Percentiles rank a stretch among this genome's conserved stretches.
phyloP scores from a whole-genome alignment of 2,797 vertebrate species.

The Typhlichthys subterraneus region DNA sequence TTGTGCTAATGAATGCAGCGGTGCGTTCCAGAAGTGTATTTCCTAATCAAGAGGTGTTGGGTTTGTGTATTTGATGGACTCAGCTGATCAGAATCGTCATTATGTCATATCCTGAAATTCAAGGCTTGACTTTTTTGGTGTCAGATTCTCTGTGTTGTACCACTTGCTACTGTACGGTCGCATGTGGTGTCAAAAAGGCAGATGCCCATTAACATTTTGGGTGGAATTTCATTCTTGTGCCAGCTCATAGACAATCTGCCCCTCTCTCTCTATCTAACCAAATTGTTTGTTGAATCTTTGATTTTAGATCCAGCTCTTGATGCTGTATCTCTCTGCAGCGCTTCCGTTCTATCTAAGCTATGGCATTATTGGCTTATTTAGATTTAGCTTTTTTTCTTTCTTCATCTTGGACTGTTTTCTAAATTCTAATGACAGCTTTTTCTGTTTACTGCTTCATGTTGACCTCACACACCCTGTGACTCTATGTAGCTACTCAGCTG shows the following conservation, averaged over 20 bases:
- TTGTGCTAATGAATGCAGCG: conserved; percentile 56
- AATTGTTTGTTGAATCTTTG: conserved; percentile 19
- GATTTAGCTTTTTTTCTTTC: conserved; percentile 31
- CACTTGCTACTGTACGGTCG: not conserved
- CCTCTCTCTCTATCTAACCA: conserved; percentile 36
- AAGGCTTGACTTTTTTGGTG: conserved; percentile 3
- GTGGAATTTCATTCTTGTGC: not conserved
- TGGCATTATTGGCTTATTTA: conserved; percentile 45
- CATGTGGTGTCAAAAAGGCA: conserved; percentile 9
- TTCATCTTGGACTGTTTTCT: conserved; percentile 48
- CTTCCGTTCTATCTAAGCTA: conserved; percentile 51
- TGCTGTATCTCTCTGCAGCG: conserved; percentile 58
- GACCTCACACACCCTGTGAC: conserved; percentile 59
- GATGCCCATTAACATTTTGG: not conserved
- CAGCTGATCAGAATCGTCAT: conserved; percentile 33
- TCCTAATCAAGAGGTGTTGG: conserved; percentile 67
- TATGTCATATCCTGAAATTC: conserved; percentile 51
- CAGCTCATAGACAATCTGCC: conserved; percentile 62
- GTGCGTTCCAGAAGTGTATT: conserved; percentile 29
- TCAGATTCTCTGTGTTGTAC: conserved; percentile 58
- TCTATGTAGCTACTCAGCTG: conserved; percentile 44
- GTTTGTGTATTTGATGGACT: conserved; percentile 24
- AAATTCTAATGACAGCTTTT: conserved; percentile 42
- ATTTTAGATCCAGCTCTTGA: conserved; percentile 24
- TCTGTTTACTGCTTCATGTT: conserved; percentile 62